Base-by-base conservation (phyloP, 2,888 invertebrate genomes). In the Resseliella maxima region DNA sequence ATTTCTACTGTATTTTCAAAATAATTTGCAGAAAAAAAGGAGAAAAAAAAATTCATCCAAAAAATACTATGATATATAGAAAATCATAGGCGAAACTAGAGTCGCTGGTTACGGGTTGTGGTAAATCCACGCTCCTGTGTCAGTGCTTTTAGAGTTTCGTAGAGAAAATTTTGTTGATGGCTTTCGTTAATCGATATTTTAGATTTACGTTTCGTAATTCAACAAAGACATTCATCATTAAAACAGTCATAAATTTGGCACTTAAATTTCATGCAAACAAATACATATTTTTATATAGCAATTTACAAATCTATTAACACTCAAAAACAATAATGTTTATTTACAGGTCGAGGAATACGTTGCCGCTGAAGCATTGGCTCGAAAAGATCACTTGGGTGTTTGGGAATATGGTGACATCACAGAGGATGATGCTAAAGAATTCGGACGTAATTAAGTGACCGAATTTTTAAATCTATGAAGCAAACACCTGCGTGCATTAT, bases 391-490 rank as follows among this genome's bases (percentile, higher is more conserved):
- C 90, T 93, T 94, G 89, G 96, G 96, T 91, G 95, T 99, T 89
- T 99, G 99, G 99, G 95, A 96, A 90, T 99, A 99, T 90, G 99
- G 99, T n/a, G 99, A 99, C 92, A 97, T 99, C 87, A 91, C 91
- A 87, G 90, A 91, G 88, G 91, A 91, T 87, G 91, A 91, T 89
- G 90, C 90, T 89, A 90, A 90, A 59, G 91, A 91, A 88, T 91
- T 91, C 88, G 90, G 90, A 38, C 87, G 86, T 31, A 85, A 85
- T 31, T 85, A 85, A 85, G 38, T 38, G 38, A 83, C 24, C 8
- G n/a, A 27, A 10, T 24, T n/a, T n/a, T 38, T 21, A 83, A 59
- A 83, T 38, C n/a, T 6, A n/a, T 38, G 83, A 36, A 83, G 83
- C 83, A 83, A 83, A 83, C 38, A 83, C 38, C 36, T 83, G 83